Conservation (phyloP, 2,113 vertebrate genomes). For the Lamprologus speciosus region DNA sequence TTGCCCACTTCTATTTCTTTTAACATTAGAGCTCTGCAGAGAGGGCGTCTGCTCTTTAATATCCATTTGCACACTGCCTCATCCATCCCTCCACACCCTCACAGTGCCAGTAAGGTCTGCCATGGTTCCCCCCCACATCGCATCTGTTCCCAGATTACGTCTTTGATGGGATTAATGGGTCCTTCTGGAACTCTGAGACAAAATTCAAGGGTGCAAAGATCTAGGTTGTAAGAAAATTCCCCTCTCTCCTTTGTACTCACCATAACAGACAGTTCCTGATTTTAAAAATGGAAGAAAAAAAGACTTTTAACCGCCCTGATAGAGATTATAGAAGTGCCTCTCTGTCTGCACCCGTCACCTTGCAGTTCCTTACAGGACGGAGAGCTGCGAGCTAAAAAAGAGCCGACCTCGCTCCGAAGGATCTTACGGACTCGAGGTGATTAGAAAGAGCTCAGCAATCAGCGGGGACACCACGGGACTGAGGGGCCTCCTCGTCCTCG, state of each 20-base stretch:
- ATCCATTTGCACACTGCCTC: conserved; percentile 14
- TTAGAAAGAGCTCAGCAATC: not conserved
- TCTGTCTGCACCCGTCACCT: not conserved
- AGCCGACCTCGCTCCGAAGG: not conserved
- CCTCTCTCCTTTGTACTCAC: not conserved
- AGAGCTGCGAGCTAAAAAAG: not conserved
- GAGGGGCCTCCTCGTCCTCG: not conserved
- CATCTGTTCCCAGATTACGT: not conserved
- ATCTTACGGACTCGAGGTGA: not conserved
- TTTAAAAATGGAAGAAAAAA: not conserved
- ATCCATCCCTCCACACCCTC: not conserved
- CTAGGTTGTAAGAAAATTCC: not conserved
- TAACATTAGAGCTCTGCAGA: not conserved
- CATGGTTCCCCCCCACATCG: not conserved
- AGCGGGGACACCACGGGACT: not conserved
- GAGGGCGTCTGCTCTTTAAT: not conserved
- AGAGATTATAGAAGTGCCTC: conserved; percentile 19
- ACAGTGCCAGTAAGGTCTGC: not conserved
- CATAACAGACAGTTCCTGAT: not conserved
- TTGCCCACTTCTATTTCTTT: not conserved
- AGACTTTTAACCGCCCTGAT: not conserved
- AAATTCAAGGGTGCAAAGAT: not conserved
- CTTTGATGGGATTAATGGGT: not conserved
- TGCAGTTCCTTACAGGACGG: conserved; percentile 2
- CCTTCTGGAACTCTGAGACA: not conserved